Percentiles rank a stretch among this genome's conserved stretches.
phyloP scores from a whole-genome alignment of 2,888 invertebrate species.

The Dolomedes plantarius region DNA sequence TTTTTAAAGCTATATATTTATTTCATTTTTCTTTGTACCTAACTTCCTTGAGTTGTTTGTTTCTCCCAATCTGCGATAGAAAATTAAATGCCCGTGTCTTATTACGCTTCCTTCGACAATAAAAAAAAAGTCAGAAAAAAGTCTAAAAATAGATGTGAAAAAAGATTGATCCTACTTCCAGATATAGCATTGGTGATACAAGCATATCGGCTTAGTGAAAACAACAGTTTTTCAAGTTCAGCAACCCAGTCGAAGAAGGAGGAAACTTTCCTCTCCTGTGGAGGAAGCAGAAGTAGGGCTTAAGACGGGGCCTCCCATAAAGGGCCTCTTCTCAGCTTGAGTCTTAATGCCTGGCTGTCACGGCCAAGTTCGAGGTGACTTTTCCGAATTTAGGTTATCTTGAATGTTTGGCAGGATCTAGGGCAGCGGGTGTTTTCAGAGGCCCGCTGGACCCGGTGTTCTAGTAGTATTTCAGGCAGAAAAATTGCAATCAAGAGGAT shows the following conservation, averaged over 20 bases:
- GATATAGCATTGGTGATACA: conserved; percentile 26
- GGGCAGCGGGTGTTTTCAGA: conserved; percentile 35
- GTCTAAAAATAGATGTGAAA: neutral
- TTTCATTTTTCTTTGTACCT: too few relatives aligned
- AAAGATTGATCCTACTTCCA: conserved; percentile 12
- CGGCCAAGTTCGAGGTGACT: conserved; percentile 66
- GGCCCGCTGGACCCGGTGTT: neutral
- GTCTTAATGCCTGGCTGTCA: conserved; percentile 1
- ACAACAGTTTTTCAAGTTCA: conserved; percentile 39
- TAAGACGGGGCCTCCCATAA: neutral
- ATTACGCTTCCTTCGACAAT: neutral
- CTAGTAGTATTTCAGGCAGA: neutral
- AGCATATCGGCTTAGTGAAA: conserved; percentile 20
- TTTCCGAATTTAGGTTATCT: conserved; percentile 55
- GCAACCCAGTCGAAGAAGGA: neutral
- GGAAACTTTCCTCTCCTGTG: neutral
- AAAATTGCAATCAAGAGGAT: neutral
- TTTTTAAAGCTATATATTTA: too few relatives aligned
- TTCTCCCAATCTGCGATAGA: neutral
- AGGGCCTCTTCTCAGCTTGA: neutral
- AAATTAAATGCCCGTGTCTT: neutral
- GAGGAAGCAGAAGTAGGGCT: neutral
- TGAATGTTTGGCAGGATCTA: conserved; percentile 35
- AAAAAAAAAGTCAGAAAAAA: neutral
- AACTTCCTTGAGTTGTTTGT: neutral